Base-by-base conservation (phyloP, 2,888 invertebrate species). In the Coenonympha glycerion region DNA sequence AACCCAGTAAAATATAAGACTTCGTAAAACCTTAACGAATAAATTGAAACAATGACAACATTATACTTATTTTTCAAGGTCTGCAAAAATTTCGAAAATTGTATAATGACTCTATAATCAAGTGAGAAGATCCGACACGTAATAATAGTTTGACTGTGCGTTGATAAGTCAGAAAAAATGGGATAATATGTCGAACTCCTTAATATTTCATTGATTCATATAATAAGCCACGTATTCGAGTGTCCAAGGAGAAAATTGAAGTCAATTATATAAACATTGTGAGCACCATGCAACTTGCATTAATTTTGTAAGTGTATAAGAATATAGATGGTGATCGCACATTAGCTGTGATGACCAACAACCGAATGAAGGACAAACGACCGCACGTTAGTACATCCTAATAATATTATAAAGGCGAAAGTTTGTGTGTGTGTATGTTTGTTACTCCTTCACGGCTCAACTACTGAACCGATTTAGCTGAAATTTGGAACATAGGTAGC, bases 191-290 rank as follows among this genome's bases (percentile, higher is more conserved):
- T 37, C 3, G 13, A 28, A 16, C 16, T 33, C 11, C 13, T 40
- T n/a, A n/a, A n/a, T n/a, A n/a, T n/a, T n/a, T n/a, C n/a, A n/a
- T n/a, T n/a, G n/a, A 28, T 40, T 41, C 26, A 3, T 3, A 6
- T 41, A 41, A 41, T 41, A 41, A 41, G 6, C 11, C 28, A 41
- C 28, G 41, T 41, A 18, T n/a, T n/a, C 16, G 16, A n/a, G n/a
- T 1, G 8, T 28, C 28, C 16, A 18, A 30, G 15, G 22, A 19
- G 41, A 41, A 41, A 41, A 41, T 30, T 41, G 41, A 41, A 11
- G 41, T 41, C n/a, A 18, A 18, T 41, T 16, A 41, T 30, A 13
- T 30, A 30, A 13, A 15, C 8, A 21, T 21, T 19, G 15, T 8
- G 15, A 37, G 11, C 13, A 19, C 11, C 6, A 21, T 19, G 11